Evolutionary conservation across 2,888 invertebrate genomes (phyloP).

Genomic region (Autographa gamma): DNA sequence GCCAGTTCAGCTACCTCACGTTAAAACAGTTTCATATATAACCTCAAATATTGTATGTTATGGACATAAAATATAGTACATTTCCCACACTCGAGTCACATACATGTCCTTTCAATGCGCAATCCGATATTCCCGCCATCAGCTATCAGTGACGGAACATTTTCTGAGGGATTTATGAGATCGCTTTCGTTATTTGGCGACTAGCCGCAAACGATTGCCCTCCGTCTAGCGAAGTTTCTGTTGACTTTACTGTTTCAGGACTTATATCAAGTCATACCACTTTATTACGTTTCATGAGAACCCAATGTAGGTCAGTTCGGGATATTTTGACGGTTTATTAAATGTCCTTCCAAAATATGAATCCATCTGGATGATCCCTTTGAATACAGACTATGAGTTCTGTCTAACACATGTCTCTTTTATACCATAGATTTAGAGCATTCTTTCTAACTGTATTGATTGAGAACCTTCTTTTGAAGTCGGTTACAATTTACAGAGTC

Average conservation of each 20-base stretch:
- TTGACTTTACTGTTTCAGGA: constrained; percentile 29
- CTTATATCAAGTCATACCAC: background rate
- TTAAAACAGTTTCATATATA: background rate
- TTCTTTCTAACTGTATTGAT: too few relatives aligned
- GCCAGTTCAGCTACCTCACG: background rate
- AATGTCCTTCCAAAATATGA: background rate
- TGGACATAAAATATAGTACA: background rate
- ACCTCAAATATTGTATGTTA: background rate
- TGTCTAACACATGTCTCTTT: background rate
- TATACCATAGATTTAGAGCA: too few relatives aligned
- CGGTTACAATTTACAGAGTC: too few relatives aligned
- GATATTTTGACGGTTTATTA: background rate
- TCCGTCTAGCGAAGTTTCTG: constrained; percentile 23
- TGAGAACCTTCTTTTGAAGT: too few relatives aligned
- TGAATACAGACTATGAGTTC: background rate
- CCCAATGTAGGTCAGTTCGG: background rate
- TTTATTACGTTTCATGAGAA: background rate
- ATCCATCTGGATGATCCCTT: background rate
- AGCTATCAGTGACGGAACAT: constrained; percentile 26
- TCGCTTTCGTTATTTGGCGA: constrained; percentile 41
- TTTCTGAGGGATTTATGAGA: constrained; percentile 51
- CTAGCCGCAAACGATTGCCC: constrained; percentile 35
- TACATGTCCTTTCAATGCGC: constrained; percentile 36
- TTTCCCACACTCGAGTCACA: background rate
- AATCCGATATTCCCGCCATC: constrained; percentile 29